Conservation (phyloP, 2,797 vertebrate genomes). For the Sebastes cheni region DNA sequence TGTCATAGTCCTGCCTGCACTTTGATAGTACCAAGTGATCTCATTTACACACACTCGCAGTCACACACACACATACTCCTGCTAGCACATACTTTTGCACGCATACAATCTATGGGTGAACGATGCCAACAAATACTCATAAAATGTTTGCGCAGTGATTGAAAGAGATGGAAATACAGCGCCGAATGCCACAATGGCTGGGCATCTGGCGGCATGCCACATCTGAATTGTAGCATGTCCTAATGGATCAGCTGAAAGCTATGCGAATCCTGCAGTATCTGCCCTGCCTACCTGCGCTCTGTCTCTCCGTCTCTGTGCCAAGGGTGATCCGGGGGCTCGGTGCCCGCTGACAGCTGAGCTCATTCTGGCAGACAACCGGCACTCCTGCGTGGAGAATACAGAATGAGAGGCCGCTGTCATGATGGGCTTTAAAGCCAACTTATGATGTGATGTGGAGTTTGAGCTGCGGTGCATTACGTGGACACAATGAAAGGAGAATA, state of each 20-base stretch:
- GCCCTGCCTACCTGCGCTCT: conserved; percentile 65
- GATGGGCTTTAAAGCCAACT: conserved; percentile 10
- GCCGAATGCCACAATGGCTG: conserved; percentile 56
- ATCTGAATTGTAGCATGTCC: conserved; percentile 66
- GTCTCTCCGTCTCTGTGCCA: conserved; percentile 55
- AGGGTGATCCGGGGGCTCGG: conserved; percentile 46
- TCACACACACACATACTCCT: conserved; percentile 18
- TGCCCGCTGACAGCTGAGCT: conserved; percentile 70
- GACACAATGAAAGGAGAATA: neutral
- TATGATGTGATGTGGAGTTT: neutral
- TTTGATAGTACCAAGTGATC: conserved; percentile 81
- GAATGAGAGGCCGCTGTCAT: conserved; percentile 13
- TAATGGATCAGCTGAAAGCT: conserved; percentile 76
- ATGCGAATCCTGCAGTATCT: conserved; percentile 56
- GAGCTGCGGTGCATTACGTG: neutral
- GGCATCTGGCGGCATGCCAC: conserved; percentile 56
- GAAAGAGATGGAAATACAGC: conserved; percentile 64
- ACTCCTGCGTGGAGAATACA: conserved; percentile 46
- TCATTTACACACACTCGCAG: conserved; percentile 72
- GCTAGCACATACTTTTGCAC: conserved; percentile 48
- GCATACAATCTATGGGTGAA: conserved; percentile 45
- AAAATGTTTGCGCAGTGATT: conserved; percentile 67
- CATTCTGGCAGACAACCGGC: conserved; percentile 47
- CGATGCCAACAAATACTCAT: conserved; percentile 60
- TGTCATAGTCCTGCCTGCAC: conserved; percentile 81